Base-by-base conservation (phyloP, 2,113 vertebrate genomes). In the Nyctereutes procyonoides region DNA sequence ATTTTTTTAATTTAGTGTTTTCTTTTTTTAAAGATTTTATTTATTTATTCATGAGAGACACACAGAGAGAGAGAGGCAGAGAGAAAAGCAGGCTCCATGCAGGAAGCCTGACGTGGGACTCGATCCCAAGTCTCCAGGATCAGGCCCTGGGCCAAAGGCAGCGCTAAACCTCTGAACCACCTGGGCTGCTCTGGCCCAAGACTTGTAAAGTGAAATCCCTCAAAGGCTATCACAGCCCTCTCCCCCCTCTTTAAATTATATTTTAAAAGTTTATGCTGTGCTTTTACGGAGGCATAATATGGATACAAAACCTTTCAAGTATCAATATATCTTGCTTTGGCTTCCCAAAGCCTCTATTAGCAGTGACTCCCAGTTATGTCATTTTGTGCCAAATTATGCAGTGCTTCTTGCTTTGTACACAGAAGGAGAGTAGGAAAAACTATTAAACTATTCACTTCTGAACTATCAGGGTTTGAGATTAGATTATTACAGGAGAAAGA, bases 381-480 rank as follows among this genome's bases (percentile, higher is more conserved):
- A 56, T 53, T 85, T 82, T 80, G 35, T 94, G n/a, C 93, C 85
- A 74, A 82, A 60, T 84, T 97, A 35, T 87, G 71, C 95, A 43
- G 26, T 97, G 48, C 16, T 77, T 97, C 90, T 85, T 94, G 20
- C 67, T 95, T 13, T 65, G 53, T 90, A 76, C 22, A 95, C n/a
- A 56, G 53, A 58, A 55, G 74, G 43, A 88, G 48, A 93, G 0
- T 15, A 58, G 22, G 43, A 1, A 83, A 88, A 76, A 80, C 90
- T 89, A 81, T 91, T 97, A 92, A 95, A 89, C 32, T 67, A 35
- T 35, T 93, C 5, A 65, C 65, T 85, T 90, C 6, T 0, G 63
- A 95, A 73, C 38, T 48, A 82, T 88, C 43, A 97, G 62, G 48
- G 53, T 79, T 97, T 95, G 71, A 95, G 55, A 69, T 93, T 94